These are phyloP conservation scores for Microcebus griseorufus DNA, from an alignment of 2,113 vertebrate genomes.

Conservation along the genomic window DNA sequence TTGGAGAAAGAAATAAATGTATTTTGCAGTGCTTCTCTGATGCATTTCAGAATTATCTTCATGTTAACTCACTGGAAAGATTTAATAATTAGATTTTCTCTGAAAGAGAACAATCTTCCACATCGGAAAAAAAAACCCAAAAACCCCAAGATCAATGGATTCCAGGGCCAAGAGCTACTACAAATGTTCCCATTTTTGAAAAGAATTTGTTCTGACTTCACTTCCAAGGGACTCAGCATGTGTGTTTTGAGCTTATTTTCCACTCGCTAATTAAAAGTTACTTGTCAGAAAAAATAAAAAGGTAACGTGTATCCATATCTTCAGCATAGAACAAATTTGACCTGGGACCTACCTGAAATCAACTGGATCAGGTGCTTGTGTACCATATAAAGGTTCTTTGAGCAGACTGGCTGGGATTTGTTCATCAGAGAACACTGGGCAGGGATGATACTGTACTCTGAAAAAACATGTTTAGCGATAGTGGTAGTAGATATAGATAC, in stretches of 20 bases:
- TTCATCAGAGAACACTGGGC: neutral
- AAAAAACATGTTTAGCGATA: neutral
- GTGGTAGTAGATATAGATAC: neutral
- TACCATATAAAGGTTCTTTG: neutral
- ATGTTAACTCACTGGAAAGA: constrained; percentile 38
- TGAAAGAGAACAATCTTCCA: constrained; percentile 34
- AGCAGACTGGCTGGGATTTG: neutral
- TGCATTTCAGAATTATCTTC: constrained; percentile 37
- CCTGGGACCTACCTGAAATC: neutral
- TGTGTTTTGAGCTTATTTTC: constrained; percentile 60
- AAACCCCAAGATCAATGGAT: neutral
- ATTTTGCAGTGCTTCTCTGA: neutral
- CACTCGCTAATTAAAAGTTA: constrained; percentile 73
- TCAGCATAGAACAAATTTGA: neutral
- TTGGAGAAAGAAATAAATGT: constrained; percentile 33
- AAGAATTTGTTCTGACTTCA: constrained; percentile 74
- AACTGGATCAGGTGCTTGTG: neutral
- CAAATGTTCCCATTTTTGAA: constrained; percentile 66
- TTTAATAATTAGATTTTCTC: constrained; percentile 60
- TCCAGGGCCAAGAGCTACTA: constrained; percentile 54
- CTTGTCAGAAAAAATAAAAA: constrained; percentile 44
- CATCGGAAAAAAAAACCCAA: neutral
- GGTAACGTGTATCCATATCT: too few species aligned
- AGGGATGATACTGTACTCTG: neutral
- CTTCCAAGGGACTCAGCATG: constrained; percentile 50